These are phyloP conservation scores for Drosophila rellima DNA, from an alignment of 2,888 invertebrate genomes.

Conservation along the genomic window DNA sequence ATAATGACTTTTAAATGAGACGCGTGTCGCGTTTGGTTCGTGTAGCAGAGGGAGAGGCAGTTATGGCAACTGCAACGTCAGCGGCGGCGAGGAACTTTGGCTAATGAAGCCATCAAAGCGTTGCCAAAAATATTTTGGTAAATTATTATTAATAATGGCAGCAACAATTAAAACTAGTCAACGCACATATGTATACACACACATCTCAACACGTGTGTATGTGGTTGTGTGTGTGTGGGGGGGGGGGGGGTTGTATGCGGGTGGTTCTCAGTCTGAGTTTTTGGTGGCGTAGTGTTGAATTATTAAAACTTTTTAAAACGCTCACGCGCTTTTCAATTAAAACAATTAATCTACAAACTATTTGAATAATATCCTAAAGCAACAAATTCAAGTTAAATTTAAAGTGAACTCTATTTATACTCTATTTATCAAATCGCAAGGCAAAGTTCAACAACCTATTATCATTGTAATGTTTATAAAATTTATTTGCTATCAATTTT, in stretches of 20 bases:
- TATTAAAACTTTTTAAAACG: slow-evolving; percentile 57
- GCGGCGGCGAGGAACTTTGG: slow-evolving; percentile 7
- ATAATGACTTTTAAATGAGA: slow-evolving; percentile 79
- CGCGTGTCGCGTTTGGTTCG: slow-evolving; percentile 62
- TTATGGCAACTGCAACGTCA: slow-evolving; percentile 1
- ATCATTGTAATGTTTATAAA: too few species aligned
- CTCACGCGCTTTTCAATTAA: slow-evolving; percentile 70
- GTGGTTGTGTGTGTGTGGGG: slow-evolving; percentile 3
- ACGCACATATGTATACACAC: slow-evolving; percentile 18
- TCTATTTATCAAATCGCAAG: background rate
- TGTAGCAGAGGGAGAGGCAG: slow-evolving; percentile 7
- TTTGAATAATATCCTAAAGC: slow-evolving; percentile 21
- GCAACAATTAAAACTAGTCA: slow-evolving; percentile 73
- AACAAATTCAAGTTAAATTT: background rate
- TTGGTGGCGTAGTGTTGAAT: slow-evolving; percentile 39
- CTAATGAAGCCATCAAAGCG: slow-evolving; percentile 69
- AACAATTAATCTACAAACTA: slow-evolving; percentile 61
- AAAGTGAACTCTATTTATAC: slow-evolving; percentile 1
- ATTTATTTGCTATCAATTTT: too few species aligned
- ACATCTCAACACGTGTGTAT: background rate
- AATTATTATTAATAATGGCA: slow-evolving; percentile 78
- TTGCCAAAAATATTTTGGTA: slow-evolving; percentile 61
- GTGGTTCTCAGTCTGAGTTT: slow-evolving; percentile 15
- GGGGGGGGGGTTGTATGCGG: too few species aligned
- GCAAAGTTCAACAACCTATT: background rate